A percentile compares a stretch with the other conserved stretches of the same genome.
Evolutionary conservation across 2,113 vertebrate species (phyloP).

Genomic region (Oreocharis arfaki): DNA sequence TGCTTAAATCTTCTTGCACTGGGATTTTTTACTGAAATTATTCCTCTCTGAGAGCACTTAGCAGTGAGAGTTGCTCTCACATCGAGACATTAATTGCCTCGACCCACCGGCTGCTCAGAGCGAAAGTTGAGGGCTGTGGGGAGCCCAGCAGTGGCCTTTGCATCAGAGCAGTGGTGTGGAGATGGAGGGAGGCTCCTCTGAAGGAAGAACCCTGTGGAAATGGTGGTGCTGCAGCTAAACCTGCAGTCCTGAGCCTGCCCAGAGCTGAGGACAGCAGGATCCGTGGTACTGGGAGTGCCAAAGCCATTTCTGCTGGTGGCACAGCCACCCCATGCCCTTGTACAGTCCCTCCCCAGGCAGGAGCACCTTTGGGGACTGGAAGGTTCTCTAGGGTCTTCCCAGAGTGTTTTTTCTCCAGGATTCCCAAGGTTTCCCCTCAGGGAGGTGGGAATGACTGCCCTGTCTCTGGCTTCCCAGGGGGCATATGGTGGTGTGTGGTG

Average conservation of each 20-base stretch:
- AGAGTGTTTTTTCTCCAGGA: background rate
- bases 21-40: background rate
- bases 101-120: background rate
- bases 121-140: background rate
- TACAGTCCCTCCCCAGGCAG: background rate
- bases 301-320: background rate
- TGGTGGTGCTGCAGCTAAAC: background rate
- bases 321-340: background rate
- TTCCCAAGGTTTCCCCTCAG: background rate
- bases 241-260: background rate
- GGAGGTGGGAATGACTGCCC: background rate
- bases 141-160: background rate
- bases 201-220: background rate
- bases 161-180: background rate
- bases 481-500: background rate
- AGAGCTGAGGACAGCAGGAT: background rate
- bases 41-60: background rate
- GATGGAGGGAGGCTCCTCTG: background rate
- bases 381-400: background rate
- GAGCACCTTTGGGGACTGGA: background rate
- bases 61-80: background rate
- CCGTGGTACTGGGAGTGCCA: fast-evolving
- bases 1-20: background rate
- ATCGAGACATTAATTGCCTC: background rate
- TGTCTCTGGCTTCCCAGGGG: background rate